phyloP scores from a whole-genome alignment of 2,888 invertebrate species.

The Pristionchus maxplancki region DNA sequence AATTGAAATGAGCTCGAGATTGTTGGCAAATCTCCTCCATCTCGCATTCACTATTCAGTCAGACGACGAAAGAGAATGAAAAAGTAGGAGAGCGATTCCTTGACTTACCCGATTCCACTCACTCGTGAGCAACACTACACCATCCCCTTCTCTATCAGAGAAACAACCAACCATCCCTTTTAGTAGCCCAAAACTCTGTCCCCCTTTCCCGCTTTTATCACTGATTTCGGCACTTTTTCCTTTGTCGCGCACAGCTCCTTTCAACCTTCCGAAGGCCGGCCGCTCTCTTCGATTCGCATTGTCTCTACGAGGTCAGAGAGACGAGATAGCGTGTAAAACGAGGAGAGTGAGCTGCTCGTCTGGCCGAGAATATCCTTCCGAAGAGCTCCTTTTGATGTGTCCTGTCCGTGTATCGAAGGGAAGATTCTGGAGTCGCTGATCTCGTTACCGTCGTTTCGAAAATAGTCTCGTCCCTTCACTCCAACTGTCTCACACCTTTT shows the following conservation, averaged over 20 bases:
- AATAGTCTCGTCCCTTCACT: neutral
- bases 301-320: neutral
- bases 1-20: neutral
- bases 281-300: neutral
- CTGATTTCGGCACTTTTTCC: neutral
- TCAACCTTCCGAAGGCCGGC: slow-evolving; percentile 10
- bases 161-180: neutral
- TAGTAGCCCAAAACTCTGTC: slow-evolving; percentile 1
- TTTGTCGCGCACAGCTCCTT: neutral
- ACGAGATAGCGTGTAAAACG: neutral
- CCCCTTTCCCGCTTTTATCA: neutral
- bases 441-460: neutral
- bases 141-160: neutral
- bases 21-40: neutral
- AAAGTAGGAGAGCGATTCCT: neutral
- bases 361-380: neutral
- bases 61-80: neutral
- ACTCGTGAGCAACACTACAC: neutral
- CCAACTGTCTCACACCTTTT: neutral
- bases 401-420: neutral
- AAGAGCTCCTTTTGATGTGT: neutral
- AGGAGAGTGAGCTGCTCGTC: neutral
- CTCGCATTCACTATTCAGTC: neutral
- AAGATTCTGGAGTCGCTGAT: neutral
- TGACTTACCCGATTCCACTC: neutral